These are phyloP conservation scores for Aurelia coerulea DNA, from an alignment of 30 jellyfish, hydroid and myxozoan species.

Conservation along the genomic window DNA sequence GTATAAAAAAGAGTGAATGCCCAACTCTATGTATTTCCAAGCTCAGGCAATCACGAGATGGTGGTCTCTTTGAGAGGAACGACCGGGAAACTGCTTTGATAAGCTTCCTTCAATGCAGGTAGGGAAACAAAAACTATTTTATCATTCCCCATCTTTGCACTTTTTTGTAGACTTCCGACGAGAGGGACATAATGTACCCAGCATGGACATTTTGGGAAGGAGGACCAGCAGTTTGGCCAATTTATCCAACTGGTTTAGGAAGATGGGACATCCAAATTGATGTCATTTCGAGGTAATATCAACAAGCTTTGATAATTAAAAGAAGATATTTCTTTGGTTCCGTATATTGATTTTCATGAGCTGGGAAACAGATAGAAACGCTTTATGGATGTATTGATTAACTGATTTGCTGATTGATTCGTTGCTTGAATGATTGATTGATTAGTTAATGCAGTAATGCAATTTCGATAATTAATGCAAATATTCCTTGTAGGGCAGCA, in stretches of 20 bases:
- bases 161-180: slow-evolving; percentile 64
- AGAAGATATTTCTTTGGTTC: no score
- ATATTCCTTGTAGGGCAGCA: slow-evolving; percentile 59
- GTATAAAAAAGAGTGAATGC: no score
- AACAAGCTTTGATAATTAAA: no score
- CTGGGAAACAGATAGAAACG: background rate
- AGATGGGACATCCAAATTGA: slow-evolving; percentile 88
- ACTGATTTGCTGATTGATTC: background rate
- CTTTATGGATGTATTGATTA: background rate
- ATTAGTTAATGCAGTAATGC: background rate
- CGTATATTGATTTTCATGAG: background rate
- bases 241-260: slow-evolving; percentile 93
- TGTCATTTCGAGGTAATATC: slow-evolving; percentile 58
- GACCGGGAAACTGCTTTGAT: background rate
- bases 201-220: slow-evolving; percentile 99
- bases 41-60: no score
- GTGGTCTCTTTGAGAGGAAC: no score
- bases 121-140: background rate
- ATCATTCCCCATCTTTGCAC: no score
- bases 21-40: no score
- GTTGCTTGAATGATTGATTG: no score
- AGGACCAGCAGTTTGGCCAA: slow-evolving; percentile 97
- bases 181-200: slow-evolving; percentile 84
- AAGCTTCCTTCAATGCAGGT: background rate
- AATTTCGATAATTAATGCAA: no score